These are phyloP conservation scores for Vespertilio murinus DNA, from an alignment of 2,797 vertebrate species.

Conservation along the genomic window DNA sequence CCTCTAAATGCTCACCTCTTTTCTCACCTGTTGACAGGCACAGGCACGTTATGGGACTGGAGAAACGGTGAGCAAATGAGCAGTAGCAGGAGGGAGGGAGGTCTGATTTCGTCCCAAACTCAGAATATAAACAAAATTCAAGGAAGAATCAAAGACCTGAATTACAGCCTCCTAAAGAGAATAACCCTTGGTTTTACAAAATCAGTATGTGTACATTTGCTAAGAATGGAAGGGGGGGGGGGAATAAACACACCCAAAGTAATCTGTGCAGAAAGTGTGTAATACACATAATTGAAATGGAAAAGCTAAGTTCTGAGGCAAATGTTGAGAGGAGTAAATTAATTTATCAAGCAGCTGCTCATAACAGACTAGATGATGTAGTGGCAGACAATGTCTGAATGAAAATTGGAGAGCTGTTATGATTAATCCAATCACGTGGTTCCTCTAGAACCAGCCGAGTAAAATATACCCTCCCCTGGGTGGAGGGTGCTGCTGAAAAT, in stretches of 20 bases:
- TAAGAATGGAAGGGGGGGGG: neutral
- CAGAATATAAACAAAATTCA: rapidly evolving
- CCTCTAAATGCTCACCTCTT: neutral
- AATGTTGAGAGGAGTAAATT: neutral
- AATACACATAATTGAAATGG: too few species aligned
- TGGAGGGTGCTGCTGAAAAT: neutral
- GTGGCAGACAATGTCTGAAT: rapidly evolving
- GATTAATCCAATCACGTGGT: neutral
- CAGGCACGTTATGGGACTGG: neutral
- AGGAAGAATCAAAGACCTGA: neutral
- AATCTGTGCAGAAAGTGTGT: neutral
- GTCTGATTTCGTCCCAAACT: rapidly evolving
- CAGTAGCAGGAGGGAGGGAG: rapidly evolving
- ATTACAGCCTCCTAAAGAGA: rapidly evolving
- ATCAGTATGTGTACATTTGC: neutral
- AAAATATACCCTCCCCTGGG: neutral
- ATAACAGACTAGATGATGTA: too few species aligned
- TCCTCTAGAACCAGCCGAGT: rapidly evolving
- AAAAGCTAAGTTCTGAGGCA: too few species aligned
- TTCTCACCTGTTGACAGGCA: neutral
- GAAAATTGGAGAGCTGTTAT: neutral
- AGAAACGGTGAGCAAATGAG: rapidly evolving
- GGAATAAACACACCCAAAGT: neutral
- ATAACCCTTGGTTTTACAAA: neutral
- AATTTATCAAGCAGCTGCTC: neutral